Conservation (phyloP, 2,888 invertebrate genomes). For the Spodoptera littoralis region DNA sequence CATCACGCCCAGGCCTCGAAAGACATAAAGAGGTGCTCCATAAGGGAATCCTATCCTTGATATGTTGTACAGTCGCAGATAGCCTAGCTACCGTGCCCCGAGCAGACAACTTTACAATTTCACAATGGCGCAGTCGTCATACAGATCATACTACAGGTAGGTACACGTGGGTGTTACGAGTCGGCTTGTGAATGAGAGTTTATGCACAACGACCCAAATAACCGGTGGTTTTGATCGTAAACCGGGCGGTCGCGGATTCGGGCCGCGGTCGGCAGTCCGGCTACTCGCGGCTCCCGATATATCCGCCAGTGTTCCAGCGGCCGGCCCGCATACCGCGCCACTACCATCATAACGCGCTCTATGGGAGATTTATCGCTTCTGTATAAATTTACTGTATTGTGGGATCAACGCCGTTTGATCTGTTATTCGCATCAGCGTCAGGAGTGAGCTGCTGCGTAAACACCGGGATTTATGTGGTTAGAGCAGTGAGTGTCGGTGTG, state of each 20-base stretch:
- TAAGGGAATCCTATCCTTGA: no score
- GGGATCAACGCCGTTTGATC: conserved; percentile 34
- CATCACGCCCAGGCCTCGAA: no score
- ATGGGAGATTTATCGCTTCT: conserved; percentile 35
- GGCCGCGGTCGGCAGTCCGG: conserved; percentile 10
- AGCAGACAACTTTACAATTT: no score
- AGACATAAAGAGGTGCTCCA: no score
- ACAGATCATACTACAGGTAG: no score
- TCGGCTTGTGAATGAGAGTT: conserved; percentile 67
- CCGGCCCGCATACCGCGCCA: conserved; percentile 33
- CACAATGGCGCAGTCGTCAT: no score
- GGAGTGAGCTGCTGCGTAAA: conserved; percentile 21
- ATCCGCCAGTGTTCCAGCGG: conserved; percentile 49
- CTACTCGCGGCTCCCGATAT: conserved; percentile 57
- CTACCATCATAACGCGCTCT: conserved; percentile 29
- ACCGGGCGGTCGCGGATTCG: conserved; percentile 59
- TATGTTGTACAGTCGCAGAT: no score
- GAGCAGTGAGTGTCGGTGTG: background rate
- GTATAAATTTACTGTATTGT: conserved; percentile 26
- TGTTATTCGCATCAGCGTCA: conserved; percentile 18
- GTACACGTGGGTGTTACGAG: conserved; percentile 29
- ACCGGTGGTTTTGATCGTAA: conserved; percentile 66
- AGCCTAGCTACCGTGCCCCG: no score
- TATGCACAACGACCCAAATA: conserved; percentile 65
- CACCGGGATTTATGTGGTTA: conserved; percentile 24